These are phyloP conservation scores for Metopia argyrocephala DNA, from an alignment of 2,888 invertebrate genomes.

Conservation along the genomic window DNA sequence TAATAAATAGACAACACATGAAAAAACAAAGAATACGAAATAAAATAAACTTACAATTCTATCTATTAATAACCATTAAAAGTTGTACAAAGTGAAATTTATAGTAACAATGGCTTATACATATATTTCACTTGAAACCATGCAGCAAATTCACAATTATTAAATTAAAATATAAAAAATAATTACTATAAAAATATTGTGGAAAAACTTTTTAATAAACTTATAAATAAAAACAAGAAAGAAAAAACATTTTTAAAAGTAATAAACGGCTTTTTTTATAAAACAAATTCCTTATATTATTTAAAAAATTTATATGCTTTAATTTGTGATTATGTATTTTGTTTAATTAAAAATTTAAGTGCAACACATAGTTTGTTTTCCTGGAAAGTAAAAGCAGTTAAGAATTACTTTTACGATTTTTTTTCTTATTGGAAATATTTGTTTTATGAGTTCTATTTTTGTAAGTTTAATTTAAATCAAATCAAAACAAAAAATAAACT, in stretches of 20 bases:
- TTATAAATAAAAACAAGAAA: conserved; percentile 38
- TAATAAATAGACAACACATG: conserved; percentile 45
- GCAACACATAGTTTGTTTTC: neutral
- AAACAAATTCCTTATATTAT: neutral
- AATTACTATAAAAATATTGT: conserved; percentile 46
- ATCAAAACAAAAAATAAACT: conserved; percentile 47
- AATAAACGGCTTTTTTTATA: conserved; percentile 42
- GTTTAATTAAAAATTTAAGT: neutral
- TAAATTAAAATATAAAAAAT: conserved; percentile 40
- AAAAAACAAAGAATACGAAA: conserved; percentile 10
- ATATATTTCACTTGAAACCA: conserved; percentile 37
- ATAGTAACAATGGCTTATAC: conserved; percentile 1
- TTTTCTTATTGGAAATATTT: conserved; percentile 7
- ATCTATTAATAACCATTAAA: conserved; percentile 45
- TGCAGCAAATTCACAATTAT: conserved; percentile 46
- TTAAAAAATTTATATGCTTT: neutral
- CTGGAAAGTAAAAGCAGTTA: conserved; percentile 8
- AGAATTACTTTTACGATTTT: conserved; percentile 13
- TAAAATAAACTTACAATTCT: conserved; percentile 26
- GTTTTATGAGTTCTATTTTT: too few species aligned
- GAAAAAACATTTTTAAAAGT: conserved; percentile 21
- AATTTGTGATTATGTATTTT: neutral
- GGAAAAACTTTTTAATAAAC: conserved; percentile 41
- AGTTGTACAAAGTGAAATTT: conserved; percentile 31
- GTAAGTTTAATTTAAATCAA: conserved; percentile 46